These are phyloP conservation scores for Aphaenogaster ashmeadi DNA, from an alignment of 1,140 invertebrate species.

Conservation along the genomic window DNA sequence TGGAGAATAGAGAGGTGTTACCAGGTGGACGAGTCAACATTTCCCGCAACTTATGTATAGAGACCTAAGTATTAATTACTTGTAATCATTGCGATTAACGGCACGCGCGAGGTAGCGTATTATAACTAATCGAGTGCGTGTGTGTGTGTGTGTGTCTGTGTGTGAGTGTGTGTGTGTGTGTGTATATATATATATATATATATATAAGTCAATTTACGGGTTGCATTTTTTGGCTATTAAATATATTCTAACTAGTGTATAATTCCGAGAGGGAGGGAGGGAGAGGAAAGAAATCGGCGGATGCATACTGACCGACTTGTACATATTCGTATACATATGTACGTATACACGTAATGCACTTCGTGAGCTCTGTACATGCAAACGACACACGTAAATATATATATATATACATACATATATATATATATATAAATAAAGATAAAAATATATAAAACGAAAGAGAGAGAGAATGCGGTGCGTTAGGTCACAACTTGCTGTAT, in stretches of 20 bases:
- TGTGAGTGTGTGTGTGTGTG: not conserved
- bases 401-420: constrained; percentile 16
- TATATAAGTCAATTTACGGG: constrained; percentile 74
- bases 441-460: constrained; percentile 29
- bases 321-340: constrained; percentile 68
- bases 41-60: constrained; percentile 70
- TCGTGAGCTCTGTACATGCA: constrained; percentile 57
- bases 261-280: constrained; percentile 25
- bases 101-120: constrained; percentile 63
- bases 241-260: constrained; percentile 68
- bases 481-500: constrained; percentile 34
- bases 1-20: constrained; percentile 71
- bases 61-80: constrained; percentile 72
- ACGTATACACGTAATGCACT: constrained; percentile 46
- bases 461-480: constrained; percentile 18
- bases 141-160: not conserved
- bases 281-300: constrained; percentile 45
- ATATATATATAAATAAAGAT: constrained; percentile 36
- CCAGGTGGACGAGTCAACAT: constrained; percentile 71
- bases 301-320: constrained; percentile 62
- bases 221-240: constrained; percentile 76
- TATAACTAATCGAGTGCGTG: constrained; percentile 70
- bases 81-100: constrained; percentile 75
- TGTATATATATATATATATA: constrained; percentile 25
- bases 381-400: constrained; percentile 50